phyloP scores from a whole-genome alignment of 2,797 vertebrate species.

The Sus cebifrons region DNA sequence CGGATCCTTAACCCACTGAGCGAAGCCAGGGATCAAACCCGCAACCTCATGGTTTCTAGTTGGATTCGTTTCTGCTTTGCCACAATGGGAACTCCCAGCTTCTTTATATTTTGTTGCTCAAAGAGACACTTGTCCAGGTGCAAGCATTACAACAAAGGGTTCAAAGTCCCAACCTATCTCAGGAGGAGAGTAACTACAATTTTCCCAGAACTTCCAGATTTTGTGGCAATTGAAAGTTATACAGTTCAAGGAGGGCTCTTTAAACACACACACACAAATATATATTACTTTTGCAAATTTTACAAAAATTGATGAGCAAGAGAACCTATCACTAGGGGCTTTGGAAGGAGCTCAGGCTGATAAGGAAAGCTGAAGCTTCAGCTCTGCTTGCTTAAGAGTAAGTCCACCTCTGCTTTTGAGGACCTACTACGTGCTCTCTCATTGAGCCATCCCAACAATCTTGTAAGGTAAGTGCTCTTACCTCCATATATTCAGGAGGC shows the following conservation, averaged over 20 bases:
- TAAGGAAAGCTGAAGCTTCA: not conserved
- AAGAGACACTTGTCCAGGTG: no score
- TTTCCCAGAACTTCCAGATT: not conserved
- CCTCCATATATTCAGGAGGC: not conserved
- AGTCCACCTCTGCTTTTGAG: not conserved
- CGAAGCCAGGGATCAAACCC: no score
- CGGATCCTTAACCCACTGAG: no score
- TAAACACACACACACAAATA: not conserved
- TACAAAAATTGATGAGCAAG: not conserved
- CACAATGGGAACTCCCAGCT: no score
- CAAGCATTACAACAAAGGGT: no score
- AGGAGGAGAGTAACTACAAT: not conserved
- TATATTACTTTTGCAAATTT: not conserved
- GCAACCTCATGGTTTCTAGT: no score
- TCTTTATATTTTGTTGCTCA: no score
- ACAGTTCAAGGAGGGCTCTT: not conserved
- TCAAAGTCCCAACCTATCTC: no score
- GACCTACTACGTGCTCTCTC: not conserved
- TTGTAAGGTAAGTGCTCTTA: not conserved
- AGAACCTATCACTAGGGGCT: not conserved
- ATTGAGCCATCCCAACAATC: not conserved
- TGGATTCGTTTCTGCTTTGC: no score
- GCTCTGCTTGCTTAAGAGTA: not conserved
- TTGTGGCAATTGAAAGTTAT: not conserved
- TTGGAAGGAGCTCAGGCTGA: not conserved